Base-by-base conservation (phyloP, 1,140 invertebrate species). In the Lineus longissimus region DNA sequence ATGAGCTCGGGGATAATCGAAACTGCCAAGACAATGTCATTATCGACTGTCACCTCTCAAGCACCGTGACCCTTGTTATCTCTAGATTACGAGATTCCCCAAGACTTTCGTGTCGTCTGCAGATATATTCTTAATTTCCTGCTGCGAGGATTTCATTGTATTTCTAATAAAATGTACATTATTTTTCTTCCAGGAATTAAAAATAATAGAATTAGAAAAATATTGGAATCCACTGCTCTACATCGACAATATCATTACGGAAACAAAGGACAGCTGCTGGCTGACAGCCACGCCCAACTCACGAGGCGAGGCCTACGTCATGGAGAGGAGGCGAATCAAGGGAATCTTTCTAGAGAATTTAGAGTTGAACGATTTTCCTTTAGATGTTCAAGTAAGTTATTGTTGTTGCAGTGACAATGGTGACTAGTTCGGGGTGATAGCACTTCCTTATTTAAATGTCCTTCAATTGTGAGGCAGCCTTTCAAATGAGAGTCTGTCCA, bases 321-420 rank as follows among this genome's bases (percentile, higher is more conserved):
- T 72, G 40, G 76, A 79, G 62, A 73, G 71, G 33, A 62, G 72
- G 15, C 55, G 73, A 45, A 55, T 76, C 0, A 70, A 68, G 36
- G 77, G 77, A 25, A 63, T 66, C 1, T 79, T 79, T 61, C 61
- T 71, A 4, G 77, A 79, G 59, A 76, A 71, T 55, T 56, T 79
- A 13, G 77, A 79, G 61, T 66, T 79, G 9, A 64, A 70, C 7
- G 73, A 77, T 31, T 79, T 79, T 65, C 77, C 77, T 1, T 74
- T 77, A 54, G 77, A 79, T 64, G 61, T 70, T 15, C 76, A 78
- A 69, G 74, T 73, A 59, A 22, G 11, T 56, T 13, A 15, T 22
- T 25, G n/a, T 7, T 17, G 15, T 15, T 55, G 13, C 13, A 17
- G 11, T 17, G 15, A 11, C 11, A 25, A 17, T 15, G 13, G 23